Percentiles rank a stretch among this genome's conserved stretches.
Conservation (phyloP, 2,113 vertebrate species). For the Amphiprion ocellaris region DNA sequence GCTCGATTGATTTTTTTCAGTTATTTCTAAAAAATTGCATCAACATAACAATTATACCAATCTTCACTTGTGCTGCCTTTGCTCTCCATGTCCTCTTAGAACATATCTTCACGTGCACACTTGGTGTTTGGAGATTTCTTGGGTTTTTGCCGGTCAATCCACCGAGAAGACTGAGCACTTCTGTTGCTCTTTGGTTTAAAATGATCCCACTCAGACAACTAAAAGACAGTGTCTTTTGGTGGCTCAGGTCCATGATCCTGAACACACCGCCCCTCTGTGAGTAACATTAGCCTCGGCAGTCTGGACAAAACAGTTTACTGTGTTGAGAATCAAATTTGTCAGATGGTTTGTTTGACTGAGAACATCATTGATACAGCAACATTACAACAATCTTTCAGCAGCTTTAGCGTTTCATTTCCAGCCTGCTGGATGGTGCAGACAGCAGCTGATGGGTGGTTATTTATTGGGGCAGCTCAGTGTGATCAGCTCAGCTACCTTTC, state of each 20-base stretch:
- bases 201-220: background rate
- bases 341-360: background rate
- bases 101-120: too few relatives aligned
- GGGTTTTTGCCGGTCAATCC: background rate
- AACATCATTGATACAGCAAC: background rate
- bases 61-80: too few relatives aligned
- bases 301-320: slow-evolving; percentile 4
- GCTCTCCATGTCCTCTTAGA: too few relatives aligned
- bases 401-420: background rate
- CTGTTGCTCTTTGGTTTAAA: slow-evolving; percentile 14
- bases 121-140: too few relatives aligned
- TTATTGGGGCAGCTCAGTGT: background rate
- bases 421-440: background rate
- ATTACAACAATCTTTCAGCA: background rate
- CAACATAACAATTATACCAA: too few relatives aligned
- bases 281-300: slow-evolving; percentile 32
- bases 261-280: slow-evolving; percentile 12
- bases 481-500: slow-evolving; percentile 7
- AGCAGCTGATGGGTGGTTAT: slow-evolving; percentile 8
- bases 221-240: slow-evolving; percentile 22
- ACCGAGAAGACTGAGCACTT: background rate
- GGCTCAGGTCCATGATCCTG: slow-evolving; percentile 39
- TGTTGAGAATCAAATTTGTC: background rate
- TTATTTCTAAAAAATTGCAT: too few relatives aligned
- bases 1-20: too few relatives aligned